Conservation (phyloP, 2,888 invertebrate genomes). For the Pandemis cinnamomeana region DNA sequence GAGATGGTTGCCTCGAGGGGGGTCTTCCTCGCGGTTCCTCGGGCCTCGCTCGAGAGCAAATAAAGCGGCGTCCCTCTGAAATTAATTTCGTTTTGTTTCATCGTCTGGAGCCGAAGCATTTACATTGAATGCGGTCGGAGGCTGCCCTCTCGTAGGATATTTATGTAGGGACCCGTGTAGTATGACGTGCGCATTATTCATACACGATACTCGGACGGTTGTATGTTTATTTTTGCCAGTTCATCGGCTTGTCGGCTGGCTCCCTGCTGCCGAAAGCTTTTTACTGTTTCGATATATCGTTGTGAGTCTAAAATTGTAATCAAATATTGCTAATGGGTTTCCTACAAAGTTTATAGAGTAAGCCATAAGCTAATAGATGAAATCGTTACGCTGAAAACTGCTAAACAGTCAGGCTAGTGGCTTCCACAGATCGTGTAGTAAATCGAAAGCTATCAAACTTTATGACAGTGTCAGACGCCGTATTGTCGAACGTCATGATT, state of each 20-base stretch:
- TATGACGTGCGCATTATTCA: slow-evolving; percentile 83
- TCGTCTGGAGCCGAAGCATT: slow-evolving; percentile 80
- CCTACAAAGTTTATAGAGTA: neutral
- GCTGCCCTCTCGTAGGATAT: slow-evolving; percentile 79
- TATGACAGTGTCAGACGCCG: slow-evolving; percentile 74
- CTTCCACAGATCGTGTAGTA: slow-evolving; percentile 44
- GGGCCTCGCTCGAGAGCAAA: slow-evolving; percentile 67
- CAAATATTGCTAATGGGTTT: slow-evolving; percentile 8
- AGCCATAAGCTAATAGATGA: neutral
- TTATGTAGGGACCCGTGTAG: slow-evolving; percentile 79
- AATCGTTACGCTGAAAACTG: slow-evolving; percentile 44
- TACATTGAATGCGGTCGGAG: slow-evolving; percentile 83
- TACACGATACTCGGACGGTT: slow-evolving; percentile 76
- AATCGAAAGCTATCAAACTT: slow-evolving; percentile 74
- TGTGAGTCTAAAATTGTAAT: slow-evolving; percentile 30
- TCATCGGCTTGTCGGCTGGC: slow-evolving; percentile 66
- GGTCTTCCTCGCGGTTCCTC: slow-evolving; percentile 73
- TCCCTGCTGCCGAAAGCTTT: slow-evolving; percentile 41
- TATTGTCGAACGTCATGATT: slow-evolving; percentile 66
- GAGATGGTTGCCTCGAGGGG: slow-evolving; percentile 76
- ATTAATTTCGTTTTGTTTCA: slow-evolving; percentile 84
- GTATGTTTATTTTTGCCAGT: slow-evolving; percentile 79
- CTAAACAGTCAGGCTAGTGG: slow-evolving; percentile 43
- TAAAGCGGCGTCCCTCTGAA: slow-evolving; percentile 79
- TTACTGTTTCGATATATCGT: slow-evolving; percentile 40